Evolutionary conservation across 1,140 invertebrate genomes (phyloP), one percentile per base, ranked within the genome.

Genomic region (Trissolcus basalis): DNA sequence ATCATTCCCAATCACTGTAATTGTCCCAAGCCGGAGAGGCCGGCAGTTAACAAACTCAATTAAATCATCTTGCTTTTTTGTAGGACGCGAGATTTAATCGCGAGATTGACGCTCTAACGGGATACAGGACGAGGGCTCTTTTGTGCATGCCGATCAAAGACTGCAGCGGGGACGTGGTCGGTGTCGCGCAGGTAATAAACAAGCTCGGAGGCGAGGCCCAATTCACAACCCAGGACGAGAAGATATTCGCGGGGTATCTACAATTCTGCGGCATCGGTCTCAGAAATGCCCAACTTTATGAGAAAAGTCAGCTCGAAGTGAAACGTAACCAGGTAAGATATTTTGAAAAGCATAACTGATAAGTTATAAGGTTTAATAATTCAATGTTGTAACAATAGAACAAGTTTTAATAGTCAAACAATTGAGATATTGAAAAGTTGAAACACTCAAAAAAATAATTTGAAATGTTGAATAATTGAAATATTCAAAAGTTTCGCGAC

Each of bases 131-230:
- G 19, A 92, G 93, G 83, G 96, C 95, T 35, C 91, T 99, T 53
- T 90, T 98, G 12, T 97, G 96, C 84, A 97, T 98, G 96, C 96
- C 97, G 14, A 98, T 99, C 85, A 97, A 97, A 87, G 96, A 98
- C 87, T 94, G 92, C 81, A 93, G 93, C 75, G 96, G 96, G n/a
- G 95, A 97, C 86, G 96, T 98, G 56, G 94, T 98, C 64, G 97
- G 97, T 0, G 96, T 98, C 13, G 96, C 97, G 13, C 97, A 99
- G 91, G 96, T 97, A 64, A 97, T 98, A 86, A 98, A 98, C 89
- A 98, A 98, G 90, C 91, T 94, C 77, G 85, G 83, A 4, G 92
- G 92, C 80, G 94, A 94, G 80, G 90, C 91, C 67, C 91, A 92
- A 81, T 92, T 98, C 88, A 96, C 94, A 13, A 85, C 91, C 64